These are phyloP conservation scores for Litocranius walleri DNA, from an alignment of 2,113 vertebrate species.

Conservation along the genomic window DNA sequence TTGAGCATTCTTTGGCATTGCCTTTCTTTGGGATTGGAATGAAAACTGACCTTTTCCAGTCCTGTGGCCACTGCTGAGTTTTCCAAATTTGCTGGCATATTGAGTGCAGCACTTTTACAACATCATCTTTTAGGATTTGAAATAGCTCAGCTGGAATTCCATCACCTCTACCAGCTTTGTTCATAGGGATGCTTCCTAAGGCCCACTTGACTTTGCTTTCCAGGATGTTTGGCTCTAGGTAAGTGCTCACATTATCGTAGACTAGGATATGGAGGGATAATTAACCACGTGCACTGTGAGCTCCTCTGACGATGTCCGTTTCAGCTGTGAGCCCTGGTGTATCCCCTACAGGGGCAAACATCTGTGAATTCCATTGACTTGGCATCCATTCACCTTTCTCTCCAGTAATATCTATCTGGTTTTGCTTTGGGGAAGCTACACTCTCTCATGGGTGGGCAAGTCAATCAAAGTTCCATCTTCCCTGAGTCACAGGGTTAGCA, in stretches of 20 bases:
- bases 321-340: not conserved
- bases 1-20: not conserved
- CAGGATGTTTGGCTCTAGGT: not conserved
- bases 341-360: not conserved
- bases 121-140: not conserved
- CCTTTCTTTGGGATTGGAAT: not conserved
- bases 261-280: not conserved
- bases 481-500: not conserved
- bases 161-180: not conserved
- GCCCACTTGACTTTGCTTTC: not conserved
- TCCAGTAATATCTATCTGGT: not conserved
- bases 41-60: not conserved
- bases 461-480: not conserved
- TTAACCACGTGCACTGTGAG: fast-evolving
- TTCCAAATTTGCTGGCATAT: not conserved
- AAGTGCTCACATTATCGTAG: not conserved
- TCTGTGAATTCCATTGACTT: not conserved
- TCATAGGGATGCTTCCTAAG: not conserved
- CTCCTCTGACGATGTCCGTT: fast-evolving
- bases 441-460: not conserved
- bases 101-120: not conserved
- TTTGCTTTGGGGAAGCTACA: not conserved
- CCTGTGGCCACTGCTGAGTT: not conserved
- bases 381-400: not conserved
- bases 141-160: not conserved